Base-by-base conservation (phyloP, 2,113 vertebrate genomes). In the Aix galericulata region DNA sequence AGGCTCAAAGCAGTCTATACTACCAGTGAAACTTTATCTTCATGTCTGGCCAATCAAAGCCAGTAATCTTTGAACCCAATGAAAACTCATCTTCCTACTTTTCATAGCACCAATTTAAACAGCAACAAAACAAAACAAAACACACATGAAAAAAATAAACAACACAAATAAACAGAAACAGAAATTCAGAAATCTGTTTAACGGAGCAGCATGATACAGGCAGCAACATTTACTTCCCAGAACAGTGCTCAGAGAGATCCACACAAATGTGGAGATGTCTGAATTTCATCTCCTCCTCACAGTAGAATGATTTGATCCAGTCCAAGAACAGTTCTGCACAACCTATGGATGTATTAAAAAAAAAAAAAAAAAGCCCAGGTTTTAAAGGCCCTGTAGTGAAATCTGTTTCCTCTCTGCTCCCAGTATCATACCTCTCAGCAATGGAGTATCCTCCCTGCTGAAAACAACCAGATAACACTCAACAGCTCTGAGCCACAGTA, bases 241-340 rank as follows among this genome's bases (percentile, higher is more conserved):
- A 97, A 91, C 78, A 97, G 91, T 67, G 93, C 95, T 94, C 97
- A 97, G 93, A 93, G 98, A 98, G 98, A 97, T 94, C 98, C 10
- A 94, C 97, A 59, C 98, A 98, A 96, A 98, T 98, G 21, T 96
- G 98, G 11, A 96, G 97, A 40, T 98, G 98, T 95, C 98, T 98
- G 42, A 98, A 98, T 85, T 98, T 98, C 98, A 97, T 97, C 68
- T 98, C 98, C 56, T 98, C 98, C 75, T 99, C 98, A 38, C 98
- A 98, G 50, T 98, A 98, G 97, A 99, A 99, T 97, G 98, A 99
- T 76, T 95, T 98, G 97, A 98, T 98, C 97, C 94, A 98, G 91
- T 94, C 95, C 69, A 98, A 99, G 98, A 99, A 99, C 88, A 98
- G 97, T 96, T 98, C 98, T 74, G 97, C 98, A 83, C 98, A 98